Base-by-base conservation (phyloP, 2,888 invertebrate genomes). In the Zaprionus bogoriensis region DNA sequence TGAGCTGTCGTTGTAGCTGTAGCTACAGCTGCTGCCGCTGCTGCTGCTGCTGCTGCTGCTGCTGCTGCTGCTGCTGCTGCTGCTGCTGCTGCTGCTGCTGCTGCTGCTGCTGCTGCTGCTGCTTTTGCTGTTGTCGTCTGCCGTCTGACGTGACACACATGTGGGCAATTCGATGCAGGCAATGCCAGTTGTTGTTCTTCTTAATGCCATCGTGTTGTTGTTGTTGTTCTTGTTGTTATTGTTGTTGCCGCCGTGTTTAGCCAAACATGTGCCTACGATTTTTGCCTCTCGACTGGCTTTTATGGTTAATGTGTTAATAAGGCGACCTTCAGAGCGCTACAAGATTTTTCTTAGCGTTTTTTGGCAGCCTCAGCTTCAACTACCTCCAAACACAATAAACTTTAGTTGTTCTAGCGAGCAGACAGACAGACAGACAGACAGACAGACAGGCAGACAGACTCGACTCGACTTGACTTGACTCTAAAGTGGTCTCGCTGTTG, bases 261-360 rank as follows among this genome's bases (percentile, higher is more conserved):
- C 67, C 68, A 72, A 72, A 72, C 73, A 68, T 72, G 73, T 72
- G 71, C 68, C 64, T 72, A 71, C 58, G 38, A 17, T 48, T 60
- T 58, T 57, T 30, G 51, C 62, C 66, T 68, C 48, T 23, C n/a
- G 68, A 70, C 81, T 80, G 67, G 76, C 83, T 74, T 82, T 85
- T 82, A 85, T 82, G 80, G 83, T 74, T 83, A 85, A 83, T 83
- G 85, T 85, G 82, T 85, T 85, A 83, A 85, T 85, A 85, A 78
- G 78, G 55, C 80, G 73, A 82, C 85, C 82, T 82, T 82, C 82
- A 80, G 55, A 27, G 51, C 48, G 58, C 62, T 57, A 68, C 58
- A 51, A 82, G 61, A 79, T 77, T 76, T 83, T 73, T 62, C 22
- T 42, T 9, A 9, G 19, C n/a, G 45, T 51, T 38, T 32, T 44